These are phyloP conservation scores for Siniperca undulata DNA, from an alignment of 2,797 vertebrate species.

Conservation along the genomic window DNA sequence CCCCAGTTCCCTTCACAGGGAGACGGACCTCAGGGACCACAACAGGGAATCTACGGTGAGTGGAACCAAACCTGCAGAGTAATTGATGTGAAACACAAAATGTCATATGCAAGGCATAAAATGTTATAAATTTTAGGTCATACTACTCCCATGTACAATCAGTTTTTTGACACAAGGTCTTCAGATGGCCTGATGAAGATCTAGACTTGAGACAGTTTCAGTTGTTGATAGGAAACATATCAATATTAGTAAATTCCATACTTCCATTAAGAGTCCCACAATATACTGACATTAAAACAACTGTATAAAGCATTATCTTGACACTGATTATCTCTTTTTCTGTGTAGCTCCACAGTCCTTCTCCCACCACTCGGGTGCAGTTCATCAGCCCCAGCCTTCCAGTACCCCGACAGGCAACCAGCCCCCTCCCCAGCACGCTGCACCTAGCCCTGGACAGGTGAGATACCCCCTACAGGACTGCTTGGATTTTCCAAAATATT, in stretches of 20 bases:
- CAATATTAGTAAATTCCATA: not conserved
- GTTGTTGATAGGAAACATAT: not conserved
- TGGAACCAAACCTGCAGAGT: not conserved
- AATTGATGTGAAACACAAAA: not conserved
- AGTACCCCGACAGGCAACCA: constrained; percentile 94
- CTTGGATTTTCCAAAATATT: not conserved
- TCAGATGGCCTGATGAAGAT: not conserved
- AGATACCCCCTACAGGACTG: not conserved
- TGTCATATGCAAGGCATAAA: not conserved
- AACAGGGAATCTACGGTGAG: constrained; percentile 92
- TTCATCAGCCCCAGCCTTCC: constrained; percentile 93
- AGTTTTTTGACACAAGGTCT: not conserved
- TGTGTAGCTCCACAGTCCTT: constrained; percentile 89
- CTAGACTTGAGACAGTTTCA: not conserved
- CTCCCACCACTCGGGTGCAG: constrained; percentile 90
- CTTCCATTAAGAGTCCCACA: not conserved
- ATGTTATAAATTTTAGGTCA: too few relatives aligned
- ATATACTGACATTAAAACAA: not conserved
- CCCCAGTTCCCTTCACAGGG: constrained; percentile 90
- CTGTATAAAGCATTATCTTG: not conserved
- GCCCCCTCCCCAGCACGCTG: constrained; percentile 91
- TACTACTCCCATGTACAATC: too few relatives aligned
- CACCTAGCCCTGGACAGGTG: constrained; percentile 94
- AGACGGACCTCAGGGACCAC: constrained; percentile 89
- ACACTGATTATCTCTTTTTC: constrained; percentile 22